Percentiles rank a stretch among this genome's conserved stretches.
Evolutionary conservation across 2,888 invertebrate species (phyloP).

Genomic region (Tridacna crocea): DNA sequence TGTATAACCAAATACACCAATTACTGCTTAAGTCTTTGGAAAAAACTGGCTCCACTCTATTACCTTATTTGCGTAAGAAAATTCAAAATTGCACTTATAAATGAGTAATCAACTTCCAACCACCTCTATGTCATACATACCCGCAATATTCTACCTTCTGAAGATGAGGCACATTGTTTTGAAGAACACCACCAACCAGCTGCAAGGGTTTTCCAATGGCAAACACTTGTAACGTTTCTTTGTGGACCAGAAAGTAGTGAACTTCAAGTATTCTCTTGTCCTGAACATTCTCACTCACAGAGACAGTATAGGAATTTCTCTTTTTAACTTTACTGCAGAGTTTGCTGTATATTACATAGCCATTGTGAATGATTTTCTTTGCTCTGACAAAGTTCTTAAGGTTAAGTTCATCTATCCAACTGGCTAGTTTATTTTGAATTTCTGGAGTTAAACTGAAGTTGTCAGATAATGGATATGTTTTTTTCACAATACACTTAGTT

Average conservation of each 20-base stretch:
- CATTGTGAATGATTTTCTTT: slow-evolving; percentile 29
- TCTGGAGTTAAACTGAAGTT: slow-evolving; percentile 23
- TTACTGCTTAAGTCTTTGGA: too few relatives aligned
- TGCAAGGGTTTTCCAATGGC: slow-evolving; percentile 30
- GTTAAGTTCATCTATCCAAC: background rate
- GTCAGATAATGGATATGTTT: background rate
- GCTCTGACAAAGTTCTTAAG: slow-evolving; percentile 11
- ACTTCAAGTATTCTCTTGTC: slow-evolving; percentile 24
- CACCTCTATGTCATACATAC: slow-evolving; percentile 4
- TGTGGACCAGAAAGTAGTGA: slow-evolving; percentile 28
- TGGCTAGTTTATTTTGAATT: slow-evolving; percentile 10
- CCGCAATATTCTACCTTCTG: slow-evolving; percentile 14
- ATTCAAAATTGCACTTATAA: too few relatives aligned
- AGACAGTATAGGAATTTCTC: slow-evolving; percentile 40
- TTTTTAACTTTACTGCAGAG: slow-evolving; percentile 38
- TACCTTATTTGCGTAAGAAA: too few relatives aligned
- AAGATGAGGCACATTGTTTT: slow-evolving; percentile 26
- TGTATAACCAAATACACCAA: too few relatives aligned
- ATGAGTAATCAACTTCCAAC: too few relatives aligned
- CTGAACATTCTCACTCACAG: background rate
- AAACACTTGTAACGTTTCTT: slow-evolving; percentile 25
- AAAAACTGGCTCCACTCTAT: too few relatives aligned
- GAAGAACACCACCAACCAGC: slow-evolving; percentile 20
- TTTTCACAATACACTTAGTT: slow-evolving; percentile 12
- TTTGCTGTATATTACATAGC: slow-evolving; percentile 35